Evolutionary conservation across 2,797 vertebrate species (phyloP).

Genomic region (Yasuhikotakia modesta): DNA sequence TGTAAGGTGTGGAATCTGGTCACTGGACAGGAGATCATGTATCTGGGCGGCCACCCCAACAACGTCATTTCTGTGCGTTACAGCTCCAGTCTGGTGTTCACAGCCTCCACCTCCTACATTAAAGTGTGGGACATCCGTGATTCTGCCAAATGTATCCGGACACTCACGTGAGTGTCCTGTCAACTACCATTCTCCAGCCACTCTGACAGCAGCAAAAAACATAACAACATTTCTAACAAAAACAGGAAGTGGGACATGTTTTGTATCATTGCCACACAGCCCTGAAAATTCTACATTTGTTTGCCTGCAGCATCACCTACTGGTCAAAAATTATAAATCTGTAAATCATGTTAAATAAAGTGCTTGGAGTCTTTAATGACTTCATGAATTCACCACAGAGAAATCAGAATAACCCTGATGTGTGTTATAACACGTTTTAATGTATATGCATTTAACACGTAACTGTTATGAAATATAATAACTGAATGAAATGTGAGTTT

Average conservation of each 20-base stretch:
- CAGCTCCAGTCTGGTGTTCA: constrained; percentile 94
- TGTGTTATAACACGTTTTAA: background rate
- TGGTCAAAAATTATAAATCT: background rate
- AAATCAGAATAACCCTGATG: too few species aligned
- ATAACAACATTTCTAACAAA: too few species aligned
- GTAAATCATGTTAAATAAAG: too few species aligned
- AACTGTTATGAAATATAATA: background rate
- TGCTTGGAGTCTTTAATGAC: too few species aligned
- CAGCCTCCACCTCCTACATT: constrained; percentile 93
- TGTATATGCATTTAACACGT: background rate
- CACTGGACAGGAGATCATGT: constrained; percentile 98
- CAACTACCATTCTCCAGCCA: too few species aligned
- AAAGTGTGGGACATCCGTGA: constrained; percentile 99
- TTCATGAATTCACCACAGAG: too few species aligned
- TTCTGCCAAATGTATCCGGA: constrained; percentile 93
- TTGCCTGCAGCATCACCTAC: background rate
- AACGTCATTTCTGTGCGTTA: constrained; percentile 96
- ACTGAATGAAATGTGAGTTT: background rate
- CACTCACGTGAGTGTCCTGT: constrained; percentile 84
- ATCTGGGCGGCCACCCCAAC: constrained; percentile 91
- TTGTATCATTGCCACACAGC: background rate
- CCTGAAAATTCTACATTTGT: background rate
- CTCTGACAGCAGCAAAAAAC: background rate
- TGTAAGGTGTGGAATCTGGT: constrained; percentile 99
- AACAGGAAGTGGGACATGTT: background rate